phyloP scores from a whole-genome alignment of 2,113 vertebrate genomes.

The Podarcis muralis region DNA sequence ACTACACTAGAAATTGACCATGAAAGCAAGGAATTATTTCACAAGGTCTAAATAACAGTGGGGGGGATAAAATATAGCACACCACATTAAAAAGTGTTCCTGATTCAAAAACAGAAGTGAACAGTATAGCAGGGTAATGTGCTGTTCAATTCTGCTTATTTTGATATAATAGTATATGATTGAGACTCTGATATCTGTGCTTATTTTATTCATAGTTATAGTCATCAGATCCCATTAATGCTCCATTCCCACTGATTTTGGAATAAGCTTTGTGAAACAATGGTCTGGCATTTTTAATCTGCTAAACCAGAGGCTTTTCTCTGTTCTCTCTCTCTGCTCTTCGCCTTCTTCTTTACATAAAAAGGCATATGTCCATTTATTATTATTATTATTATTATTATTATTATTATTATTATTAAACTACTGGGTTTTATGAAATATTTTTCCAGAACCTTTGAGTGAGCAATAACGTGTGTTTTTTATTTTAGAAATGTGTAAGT shows the following conservation, averaged over 20 bases:
- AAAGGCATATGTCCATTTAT: background rate
- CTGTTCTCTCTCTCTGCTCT: background rate
- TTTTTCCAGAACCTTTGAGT: background rate
- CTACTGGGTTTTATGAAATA: background rate
- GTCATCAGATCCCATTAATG: conserved; percentile 4
- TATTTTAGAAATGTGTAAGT: conserved; percentile 23
- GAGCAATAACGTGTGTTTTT: conserved; percentile 10
- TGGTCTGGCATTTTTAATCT: background rate
- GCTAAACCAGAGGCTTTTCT: background rate
- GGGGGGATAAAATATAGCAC: conserved; percentile 40
- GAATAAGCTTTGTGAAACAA: conserved; percentile 8
- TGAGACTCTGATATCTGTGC: background rate
- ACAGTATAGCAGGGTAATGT: background rate
- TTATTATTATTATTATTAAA: background rate
- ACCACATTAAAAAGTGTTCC: conserved; percentile 22
- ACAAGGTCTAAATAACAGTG: conserved; percentile 36
- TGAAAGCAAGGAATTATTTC: conserved; percentile 54
- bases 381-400: background rate
- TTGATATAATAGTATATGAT: background rate
- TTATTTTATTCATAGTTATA: background rate
- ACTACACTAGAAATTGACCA: background rate
- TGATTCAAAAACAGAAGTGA: conserved; percentile 6
- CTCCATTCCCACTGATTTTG: background rate
- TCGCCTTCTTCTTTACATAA: background rate
- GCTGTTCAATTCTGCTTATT: background rate